Evolutionary conservation across 2,888 invertebrate genomes (phyloP).

Genomic region (Girardia tigrina): DNA sequence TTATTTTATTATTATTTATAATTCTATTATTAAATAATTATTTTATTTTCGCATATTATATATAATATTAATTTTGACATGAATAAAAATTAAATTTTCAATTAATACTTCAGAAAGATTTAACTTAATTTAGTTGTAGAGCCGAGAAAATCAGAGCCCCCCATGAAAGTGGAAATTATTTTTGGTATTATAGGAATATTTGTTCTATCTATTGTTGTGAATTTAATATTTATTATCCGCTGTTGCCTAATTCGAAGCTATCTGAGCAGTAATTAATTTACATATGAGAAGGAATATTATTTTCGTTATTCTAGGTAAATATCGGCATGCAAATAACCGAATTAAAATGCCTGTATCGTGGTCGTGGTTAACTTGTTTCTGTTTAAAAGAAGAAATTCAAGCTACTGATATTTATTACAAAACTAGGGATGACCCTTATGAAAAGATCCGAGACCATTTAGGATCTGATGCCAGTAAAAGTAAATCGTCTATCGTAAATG

Average conservation of each 20-base stretch:
- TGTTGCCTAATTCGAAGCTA: not conserved
- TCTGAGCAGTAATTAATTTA: not conserved
- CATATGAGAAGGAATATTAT: not conserved
- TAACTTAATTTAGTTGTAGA: too few relatives aligned
- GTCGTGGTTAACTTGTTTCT: constrained; percentile 12
- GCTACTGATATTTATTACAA: not conserved
- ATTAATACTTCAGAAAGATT: too few relatives aligned
- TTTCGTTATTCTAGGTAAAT: not conserved
- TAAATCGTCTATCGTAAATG: not conserved
- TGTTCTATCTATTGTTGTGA: not conserved
- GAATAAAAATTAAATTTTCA: too few relatives aligned
- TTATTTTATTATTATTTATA: too few relatives aligned
- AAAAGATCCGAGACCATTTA: not conserved
- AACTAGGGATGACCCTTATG: not conserved
- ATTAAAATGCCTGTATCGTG: not conserved
- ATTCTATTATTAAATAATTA: too few relatives aligned
- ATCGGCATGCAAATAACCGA: not conserved
- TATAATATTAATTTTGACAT: too few relatives aligned
- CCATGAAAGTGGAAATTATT: not conserved
- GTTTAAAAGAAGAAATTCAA: not conserved
- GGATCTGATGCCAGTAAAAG: not conserved
- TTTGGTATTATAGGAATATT: not conserved
- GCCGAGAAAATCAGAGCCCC: too few relatives aligned
- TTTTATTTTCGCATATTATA: too few relatives aligned
- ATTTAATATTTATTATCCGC: not conserved